These are phyloP conservation scores for Loris lydekkerianus DNA, from an alignment of 2,797 vertebrate genomes.

Conservation along the genomic window DNA sequence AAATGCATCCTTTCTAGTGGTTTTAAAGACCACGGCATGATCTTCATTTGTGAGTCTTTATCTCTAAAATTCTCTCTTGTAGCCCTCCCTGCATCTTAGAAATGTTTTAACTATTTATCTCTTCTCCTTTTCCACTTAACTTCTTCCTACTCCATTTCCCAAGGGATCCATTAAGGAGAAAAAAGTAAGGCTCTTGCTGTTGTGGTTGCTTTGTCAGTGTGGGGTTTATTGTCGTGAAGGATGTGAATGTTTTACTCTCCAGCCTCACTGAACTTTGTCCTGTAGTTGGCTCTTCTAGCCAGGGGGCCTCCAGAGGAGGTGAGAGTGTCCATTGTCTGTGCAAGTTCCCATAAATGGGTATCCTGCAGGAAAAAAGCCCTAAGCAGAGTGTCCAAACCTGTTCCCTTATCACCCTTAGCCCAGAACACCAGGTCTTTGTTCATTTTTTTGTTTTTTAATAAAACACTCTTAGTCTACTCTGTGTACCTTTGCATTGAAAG, in stretches of 20 bases:
- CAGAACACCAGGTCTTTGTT: constrained; percentile 37
- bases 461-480: constrained; percentile 1
- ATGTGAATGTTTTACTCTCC: neutral
- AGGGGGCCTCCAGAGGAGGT: neutral
- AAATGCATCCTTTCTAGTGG: neutral
- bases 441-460: constrained; percentile 8
- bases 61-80: neutral
- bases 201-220: neutral
- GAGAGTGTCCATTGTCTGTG: neutral
- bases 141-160: neutral
- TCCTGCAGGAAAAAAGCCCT: neutral
- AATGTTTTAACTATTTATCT: neutral
- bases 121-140: neutral
- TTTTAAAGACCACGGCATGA: neutral
- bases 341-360: constrained; percentile 5
- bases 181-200: neutral
- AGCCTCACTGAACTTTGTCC: neutral
- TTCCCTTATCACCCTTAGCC: neutral
- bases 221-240: neutral
- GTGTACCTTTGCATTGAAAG: neutral
- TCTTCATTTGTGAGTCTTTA: neutral
- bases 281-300: neutral
- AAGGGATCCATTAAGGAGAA: neutral
- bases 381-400: neutral
- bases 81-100: neutral